phyloP scores from a whole-genome alignment of 2,797 vertebrate genomes.

The Thaleichthys pacificus region DNA sequence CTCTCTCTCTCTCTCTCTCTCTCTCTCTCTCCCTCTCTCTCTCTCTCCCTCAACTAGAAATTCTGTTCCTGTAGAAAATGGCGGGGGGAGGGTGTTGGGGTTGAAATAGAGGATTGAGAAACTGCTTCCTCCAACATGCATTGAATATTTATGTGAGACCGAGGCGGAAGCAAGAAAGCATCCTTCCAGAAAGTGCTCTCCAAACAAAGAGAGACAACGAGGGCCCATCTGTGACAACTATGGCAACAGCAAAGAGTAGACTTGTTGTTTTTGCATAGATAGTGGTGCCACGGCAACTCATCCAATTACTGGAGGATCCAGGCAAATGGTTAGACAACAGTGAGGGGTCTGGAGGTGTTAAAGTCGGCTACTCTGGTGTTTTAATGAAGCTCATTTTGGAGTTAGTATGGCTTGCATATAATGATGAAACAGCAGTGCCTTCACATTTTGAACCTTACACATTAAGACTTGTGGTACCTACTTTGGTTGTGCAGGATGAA shows the following conservation, averaged over 20 bases:
- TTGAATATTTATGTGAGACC: conserved; percentile 45
- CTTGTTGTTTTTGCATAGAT: conserved; percentile 56
- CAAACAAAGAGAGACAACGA: conserved; percentile 44
- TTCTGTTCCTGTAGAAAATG: conserved; percentile 20
- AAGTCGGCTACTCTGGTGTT: not conserved
- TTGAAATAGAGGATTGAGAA: conserved; percentile 16
- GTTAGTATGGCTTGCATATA: not conserved
- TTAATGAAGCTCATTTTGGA: not conserved
- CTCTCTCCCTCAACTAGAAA: conserved; percentile 25
- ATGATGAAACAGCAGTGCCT: not conserved
- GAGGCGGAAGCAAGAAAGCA: conserved; percentile 24
- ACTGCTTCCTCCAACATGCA: conserved; percentile 26
- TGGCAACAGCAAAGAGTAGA: conserved; percentile 42
- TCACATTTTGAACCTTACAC: not conserved
- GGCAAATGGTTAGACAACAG: not conserved
- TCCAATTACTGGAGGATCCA: not conserved
- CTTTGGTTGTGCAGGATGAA: not conserved
- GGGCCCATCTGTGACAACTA: conserved; percentile 52
- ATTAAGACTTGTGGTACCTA: not conserved
- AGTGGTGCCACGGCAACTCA: conserved; percentile 51
- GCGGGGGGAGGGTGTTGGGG: too few relatives aligned
- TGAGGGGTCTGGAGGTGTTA: not conserved
- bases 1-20: conserved; percentile 11
- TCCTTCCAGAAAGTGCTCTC: conserved; percentile 52
- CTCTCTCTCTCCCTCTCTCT: conserved; percentile 30